Base-by-base conservation (phyloP, 37 sponge, comb jelly and placozoan genomes). In the Geodia barretti region DNA sequence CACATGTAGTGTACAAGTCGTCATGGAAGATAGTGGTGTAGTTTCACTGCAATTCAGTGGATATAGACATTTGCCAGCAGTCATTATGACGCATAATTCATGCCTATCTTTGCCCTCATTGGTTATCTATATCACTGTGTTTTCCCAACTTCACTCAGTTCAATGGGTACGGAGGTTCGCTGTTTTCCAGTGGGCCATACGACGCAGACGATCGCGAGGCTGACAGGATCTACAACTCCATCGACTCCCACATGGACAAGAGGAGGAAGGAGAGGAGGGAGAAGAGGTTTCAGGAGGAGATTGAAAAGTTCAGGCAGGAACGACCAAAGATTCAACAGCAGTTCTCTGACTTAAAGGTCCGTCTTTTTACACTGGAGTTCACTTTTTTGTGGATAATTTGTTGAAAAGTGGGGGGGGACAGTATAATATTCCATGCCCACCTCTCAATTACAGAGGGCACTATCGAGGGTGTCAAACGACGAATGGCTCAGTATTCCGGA, bases 301-400 rank as follows among this genome's bases (percentile, higher is more conserved):
- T 94, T 17, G 88, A 95, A 76, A 93, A 91, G 68, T 97, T 77
- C 66, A 84, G 98, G 9, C 74, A 86, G 74, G 98, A 98, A 78
- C 91, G 96, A 75, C 98, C 98, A 0, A 98, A 98, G 81, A 98
- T 98, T 32, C 96, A 95, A 84, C 98, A 98, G 83, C 98, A 98
- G 84, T 98, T 98, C 61, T 90, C 94, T 54, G 98, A 95, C 58
- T 79, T 98, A 36, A 98, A 91, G 92, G 92, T 91, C 2, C 17
- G 68, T 43, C 14, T 64, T 24, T 29, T 36, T 7, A 3, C 11
- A 9, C 25, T 25, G 0, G 32, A 19, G 0, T 26, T 36, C 21
- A 33, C 8, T 4, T 23, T 77, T 3, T 64, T 59, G 60, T 75
- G 75, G 1, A 26, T 21, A 21, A 26, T 66, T 8, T 9, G 68